A percentile compares a stretch with the other conserved stretches of the same genome.
phyloP scores from a whole-genome alignment of 2,888 invertebrate genomes.

The Cerceris rybyensis region DNA sequence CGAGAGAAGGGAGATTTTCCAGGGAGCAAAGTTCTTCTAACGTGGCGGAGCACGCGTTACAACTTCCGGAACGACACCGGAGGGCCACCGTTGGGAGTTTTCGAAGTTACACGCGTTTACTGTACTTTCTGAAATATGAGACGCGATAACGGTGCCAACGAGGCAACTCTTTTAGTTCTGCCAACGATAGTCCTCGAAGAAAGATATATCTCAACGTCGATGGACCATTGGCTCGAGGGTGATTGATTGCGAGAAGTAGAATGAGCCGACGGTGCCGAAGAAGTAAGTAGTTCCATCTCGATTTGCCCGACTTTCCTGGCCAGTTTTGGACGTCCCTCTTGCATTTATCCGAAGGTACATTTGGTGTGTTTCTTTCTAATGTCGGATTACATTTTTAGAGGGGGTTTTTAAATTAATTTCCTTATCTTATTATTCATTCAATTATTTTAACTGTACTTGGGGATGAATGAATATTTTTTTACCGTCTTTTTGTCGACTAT shows the following conservation, averaged over 20 bases:
- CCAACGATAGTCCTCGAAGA: neutral
- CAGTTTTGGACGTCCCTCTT: no score
- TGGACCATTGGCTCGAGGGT: neutral
- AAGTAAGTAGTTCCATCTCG: no score
- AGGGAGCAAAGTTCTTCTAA: constrained; percentile 10
- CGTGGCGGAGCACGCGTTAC: constrained; percentile 30
- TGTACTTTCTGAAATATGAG: neutral
- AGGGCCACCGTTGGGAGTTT: constrained; percentile 6
- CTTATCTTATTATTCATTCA: no score
- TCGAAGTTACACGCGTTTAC: constrained; percentile 23
- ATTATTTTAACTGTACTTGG: no score
- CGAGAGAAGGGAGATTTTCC: constrained; percentile 33
- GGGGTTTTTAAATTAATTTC: no score
- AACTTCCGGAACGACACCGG: constrained; percentile 28
- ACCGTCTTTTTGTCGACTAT: no score
- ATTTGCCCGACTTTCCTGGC: no score
- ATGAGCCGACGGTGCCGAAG: neutral
- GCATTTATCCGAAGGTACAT: no score
- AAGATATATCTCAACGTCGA: neutral
- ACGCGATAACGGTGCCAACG: constrained; percentile 4
- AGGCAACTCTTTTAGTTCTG: neutral
- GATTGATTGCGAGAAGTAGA: constrained; percentile 2
- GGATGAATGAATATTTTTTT: no score
- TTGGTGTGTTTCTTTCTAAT: no score
- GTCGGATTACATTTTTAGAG: no score